These are phyloP conservation scores for Priocnemis perturbator DNA, from an alignment of 2,888 invertebrate genomes.

Conservation along the genomic window DNA sequence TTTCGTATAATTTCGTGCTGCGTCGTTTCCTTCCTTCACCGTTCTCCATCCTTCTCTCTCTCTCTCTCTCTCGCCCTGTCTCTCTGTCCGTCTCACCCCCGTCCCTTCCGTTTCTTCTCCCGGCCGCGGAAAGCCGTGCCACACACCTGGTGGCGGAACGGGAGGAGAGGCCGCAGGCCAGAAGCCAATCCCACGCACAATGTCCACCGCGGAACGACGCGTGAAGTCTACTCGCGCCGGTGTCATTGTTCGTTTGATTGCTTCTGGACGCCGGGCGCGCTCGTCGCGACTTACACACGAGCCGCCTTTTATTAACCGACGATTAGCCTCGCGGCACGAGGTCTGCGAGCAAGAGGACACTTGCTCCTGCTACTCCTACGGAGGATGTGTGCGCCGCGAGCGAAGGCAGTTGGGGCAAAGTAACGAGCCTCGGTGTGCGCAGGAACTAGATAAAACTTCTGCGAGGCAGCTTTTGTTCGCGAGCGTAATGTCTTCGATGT, in stretches of 20 bases:
- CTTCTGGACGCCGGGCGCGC: slow-evolving; percentile 40
- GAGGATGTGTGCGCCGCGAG: too few species aligned
- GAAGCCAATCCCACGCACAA: slow-evolving; percentile 57
- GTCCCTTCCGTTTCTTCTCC: slow-evolving; percentile 5
- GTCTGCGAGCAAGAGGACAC: slow-evolving; percentile 19
- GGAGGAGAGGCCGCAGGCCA: slow-evolving; percentile 16
- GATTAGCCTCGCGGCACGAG: slow-evolving; percentile 59
- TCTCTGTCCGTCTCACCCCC: slow-evolving; percentile 10
- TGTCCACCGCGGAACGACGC: slow-evolving; percentile 47
- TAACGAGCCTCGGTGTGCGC: too few species aligned
- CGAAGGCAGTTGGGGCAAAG: too few species aligned
- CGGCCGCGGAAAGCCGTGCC: background rate
- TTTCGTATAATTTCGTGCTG: too few species aligned
- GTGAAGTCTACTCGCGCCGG: slow-evolving; percentile 48
- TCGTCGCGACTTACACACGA: slow-evolving; percentile 18
- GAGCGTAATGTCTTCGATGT: too few species aligned
- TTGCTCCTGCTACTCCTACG: background rate
- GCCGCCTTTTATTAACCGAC: slow-evolving; percentile 54
- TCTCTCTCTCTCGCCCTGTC: background rate
- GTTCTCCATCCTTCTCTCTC: background rate
- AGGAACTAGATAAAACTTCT: too few species aligned
- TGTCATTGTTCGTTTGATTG: slow-evolving; percentile 68
- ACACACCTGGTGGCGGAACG: slow-evolving; percentile 45
- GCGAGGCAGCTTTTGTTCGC: too few species aligned
- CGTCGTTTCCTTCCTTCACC: background rate